Base-by-base conservation (phyloP, 2,113 vertebrate species). In the Dinomys branickii region DNA sequence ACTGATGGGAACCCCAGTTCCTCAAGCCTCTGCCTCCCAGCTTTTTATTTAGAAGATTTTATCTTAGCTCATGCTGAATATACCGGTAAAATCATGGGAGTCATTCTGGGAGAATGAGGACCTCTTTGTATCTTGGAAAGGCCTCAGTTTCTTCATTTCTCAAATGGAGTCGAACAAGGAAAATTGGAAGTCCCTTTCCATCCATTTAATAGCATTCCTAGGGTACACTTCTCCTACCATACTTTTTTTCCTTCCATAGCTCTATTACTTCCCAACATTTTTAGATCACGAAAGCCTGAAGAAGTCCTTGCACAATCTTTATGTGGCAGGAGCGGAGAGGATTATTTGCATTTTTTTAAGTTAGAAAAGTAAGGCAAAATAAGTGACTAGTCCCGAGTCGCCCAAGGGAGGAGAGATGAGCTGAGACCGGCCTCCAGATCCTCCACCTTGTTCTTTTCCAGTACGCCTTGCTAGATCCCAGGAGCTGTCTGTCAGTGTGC, bases 401-500 rank as follows among this genome's bases (percentile, higher is more conserved):
- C 73, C 26, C n/a, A 65, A 7, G 63, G 59, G 71, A 93, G 19
- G 56, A 77, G 35, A 94, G 20, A 65, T 65, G 50, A 97, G 75
- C 85, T 12, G 17, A 95, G 73, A 82, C 56, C 38, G 90, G 47
- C 17, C 73, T 94, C 58, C n/a, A 77, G 52, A 92, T 85, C 44
- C 8, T 20, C 19, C 20, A 33, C 16, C 75, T 52, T 7, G 1
- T 97, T 97, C 41, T 90, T 87, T 95, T 58, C 73, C 69, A 93
- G 92, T 81, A 89, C 89, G 85, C 59, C 59, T 96, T 56, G 33
- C 54, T 75, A 93, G 87, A 95, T 97, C 95, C 90, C 95, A 96
- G 63, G 92, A 96, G 90, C 84, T 97, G 93, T 95, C 95, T 98
- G 95, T 97, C 97, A 97, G 96, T 90, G 69, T 90, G 69, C 90